Percentiles rank a stretch among this genome's conserved stretches.
Conservation (phyloP, 2,888 invertebrate genomes). For the Drosophila anomalata region DNA sequence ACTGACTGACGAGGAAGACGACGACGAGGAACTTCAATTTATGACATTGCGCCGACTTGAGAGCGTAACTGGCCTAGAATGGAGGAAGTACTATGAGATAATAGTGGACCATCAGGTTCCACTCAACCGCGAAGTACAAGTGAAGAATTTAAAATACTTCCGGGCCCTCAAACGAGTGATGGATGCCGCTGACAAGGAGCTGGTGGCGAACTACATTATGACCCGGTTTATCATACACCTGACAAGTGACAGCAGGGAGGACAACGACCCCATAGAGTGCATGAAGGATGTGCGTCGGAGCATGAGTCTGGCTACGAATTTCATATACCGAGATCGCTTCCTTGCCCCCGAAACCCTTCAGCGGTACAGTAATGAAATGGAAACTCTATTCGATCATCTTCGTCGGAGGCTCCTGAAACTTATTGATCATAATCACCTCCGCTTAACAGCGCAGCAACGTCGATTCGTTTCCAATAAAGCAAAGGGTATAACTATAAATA, state of each 20-base stretch:
- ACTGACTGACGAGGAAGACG: constrained; percentile 19
- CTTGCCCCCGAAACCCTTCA: constrained; percentile 14
- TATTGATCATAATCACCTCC: constrained; percentile 55
- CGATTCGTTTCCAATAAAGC: constrained; percentile 54
- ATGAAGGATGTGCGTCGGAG: constrained; percentile 69
- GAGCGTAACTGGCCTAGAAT: constrained; percentile 34
- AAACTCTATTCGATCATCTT: constrained; percentile 43
- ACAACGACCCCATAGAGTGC: constrained; percentile 53
- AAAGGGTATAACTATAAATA: constrained; percentile 60
- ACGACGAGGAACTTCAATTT: constrained; percentile 8
- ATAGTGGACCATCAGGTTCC: constrained; percentile 43
- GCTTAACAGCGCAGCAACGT: constrained; percentile 22
- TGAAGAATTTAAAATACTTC: constrained; percentile 52
- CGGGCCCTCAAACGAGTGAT: constrained; percentile 41
- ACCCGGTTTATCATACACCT: constrained; percentile 64
- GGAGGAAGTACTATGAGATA: constrained; percentile 62
- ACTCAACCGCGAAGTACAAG: constrained; percentile 31
- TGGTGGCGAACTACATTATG: constrained; percentile 77
- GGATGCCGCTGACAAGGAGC: constrained; percentile 24
- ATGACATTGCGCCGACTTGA: constrained; percentile 39
- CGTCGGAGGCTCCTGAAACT: constrained; percentile 54
- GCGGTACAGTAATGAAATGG: constrained; percentile 18
- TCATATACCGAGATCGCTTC: constrained; percentile 62
- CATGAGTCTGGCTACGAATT: constrained; percentile 70
- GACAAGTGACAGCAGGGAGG: constrained; percentile 43